phyloP scores from a whole-genome alignment of 2,888 invertebrate genomes.

The Rhabditophanes sp. region DNA sequence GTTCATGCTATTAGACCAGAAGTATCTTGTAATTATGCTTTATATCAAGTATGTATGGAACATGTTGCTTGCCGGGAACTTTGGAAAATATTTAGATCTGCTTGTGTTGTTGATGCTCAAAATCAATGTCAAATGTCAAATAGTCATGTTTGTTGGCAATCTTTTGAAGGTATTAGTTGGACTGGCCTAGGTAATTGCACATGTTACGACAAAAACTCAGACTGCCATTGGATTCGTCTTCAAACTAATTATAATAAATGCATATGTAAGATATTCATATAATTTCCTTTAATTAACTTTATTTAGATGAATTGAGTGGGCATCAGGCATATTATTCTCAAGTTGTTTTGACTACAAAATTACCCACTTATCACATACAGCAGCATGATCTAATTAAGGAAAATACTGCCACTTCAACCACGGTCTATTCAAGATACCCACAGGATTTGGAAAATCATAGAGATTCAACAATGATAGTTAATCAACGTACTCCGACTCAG shows the following conservation, averaged over 20 bases:
- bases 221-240: slow-evolving; percentile 43
- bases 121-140: slow-evolving; percentile 37
- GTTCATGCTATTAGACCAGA: slow-evolving; percentile 10
- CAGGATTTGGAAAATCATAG: too few relatives aligned
- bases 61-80: slow-evolving; percentile 38
- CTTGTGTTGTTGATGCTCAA: slow-evolving; percentile 35
- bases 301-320: slow-evolving; percentile 6
- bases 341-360: too few relatives aligned
- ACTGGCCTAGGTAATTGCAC: slow-evolving; percentile 38
- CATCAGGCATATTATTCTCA: too few relatives aligned
- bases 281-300: neutral
- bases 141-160: slow-evolving; percentile 40
- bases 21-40: slow-evolving; percentile 30
- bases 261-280: slow-evolving; percentile 26
- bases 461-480: too few relatives aligned
- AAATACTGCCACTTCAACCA: too few relatives aligned
- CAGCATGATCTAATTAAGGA: too few relatives aligned
- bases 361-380: too few relatives aligned
- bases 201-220: slow-evolving; percentile 27
- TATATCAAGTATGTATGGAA: slow-evolving; percentile 30
- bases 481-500: too few relatives aligned
- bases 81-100: slow-evolving; percentile 35
- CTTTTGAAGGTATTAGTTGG: slow-evolving; percentile 41
- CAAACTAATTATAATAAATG: slow-evolving; percentile 44
- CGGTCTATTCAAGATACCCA: too few relatives aligned